Base-by-base conservation (phyloP, 30 jellyfish, hydroid and myxozoan genomes). In the Aurelia sp. region DNA sequence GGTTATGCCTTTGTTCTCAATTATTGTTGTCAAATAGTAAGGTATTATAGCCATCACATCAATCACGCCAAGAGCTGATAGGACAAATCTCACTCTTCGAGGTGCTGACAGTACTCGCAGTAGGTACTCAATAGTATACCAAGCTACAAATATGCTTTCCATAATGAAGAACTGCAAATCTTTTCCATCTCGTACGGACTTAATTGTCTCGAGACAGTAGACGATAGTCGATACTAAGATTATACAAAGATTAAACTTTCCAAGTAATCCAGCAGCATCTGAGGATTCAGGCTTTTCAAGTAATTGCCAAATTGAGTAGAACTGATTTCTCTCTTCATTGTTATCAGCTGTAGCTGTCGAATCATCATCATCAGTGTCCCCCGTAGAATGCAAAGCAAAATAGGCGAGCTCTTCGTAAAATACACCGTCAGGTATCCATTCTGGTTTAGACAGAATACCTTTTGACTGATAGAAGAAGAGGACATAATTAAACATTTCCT, bases 381-480 rank as follows among this genome's bases (percentile, higher is more conserved):
- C n/a, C 9, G 27, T 1, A 21, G 72, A 41, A 18, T 47, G 51
- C 50, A 86, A 48, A 12, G 37, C 79, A 58, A 71, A 86, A 77
- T 72, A 86, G 22, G 23, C 48, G 41, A 86, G 53, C 64, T 86
- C 96, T 10, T 75, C 82, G 27, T 55, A n/a, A 51, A 86, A 86
- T 35, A 17, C 72, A 7, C 65, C 86, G 9, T 86, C 86, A 12
- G 86, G 11, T 13, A 64, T 47, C 74, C 78, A 66, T 16, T 76
- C 89, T 13, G 96, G 96, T 31, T 86, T 86, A 9, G 96, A 61
- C 70, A 86, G 60, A 22, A 86, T 86, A 11, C 96, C 96, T 40
- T 76, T 62, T 27, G 96, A 86, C 57, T 86, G 96, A 60, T 86
- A 86, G 65, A 21, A 86, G 74, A 86, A 86, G 15, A 86, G 74